Evolutionary conservation across 2,888 invertebrate species (phyloP), one percentile per base, ranked within the genome.

Genomic region (Biston betularia): DNA sequence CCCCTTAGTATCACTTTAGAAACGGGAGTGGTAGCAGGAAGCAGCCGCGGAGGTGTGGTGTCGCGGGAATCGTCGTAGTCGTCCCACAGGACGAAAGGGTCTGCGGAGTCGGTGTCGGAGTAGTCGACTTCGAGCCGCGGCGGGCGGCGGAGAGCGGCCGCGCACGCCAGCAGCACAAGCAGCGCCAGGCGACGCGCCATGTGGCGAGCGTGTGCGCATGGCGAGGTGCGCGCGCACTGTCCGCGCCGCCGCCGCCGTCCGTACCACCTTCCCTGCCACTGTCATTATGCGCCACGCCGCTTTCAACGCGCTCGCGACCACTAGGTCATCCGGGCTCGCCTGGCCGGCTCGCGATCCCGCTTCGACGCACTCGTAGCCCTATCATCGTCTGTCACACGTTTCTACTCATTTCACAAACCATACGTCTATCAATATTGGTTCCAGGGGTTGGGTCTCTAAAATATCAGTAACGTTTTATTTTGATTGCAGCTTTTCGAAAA

Each of bases 141-240:
- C 78, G 85, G 84, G 78, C 80, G 84, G 78, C 80, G 83, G 69
- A 80, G 79, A 71, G 87, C 83, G 75, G 79, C 86, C 84, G 87
- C 86, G 83, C 86, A 88, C 80, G 86, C 90, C 86, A 89, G 85
- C 78, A 90, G 85, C 88, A 83, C 89, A 74, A 89, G 90, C 90
- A 92, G 93, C 93, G 92, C 88, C 92, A 91, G 87, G 89, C 90
- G 92, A 90, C 91, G 93, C 93, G 92, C 92, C 93, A 93, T 93
- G 89, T 82, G 89, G 80, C 84, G 86, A 81, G 83, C 88, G 93
- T 92, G 90, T 92, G 90, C 85, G 90, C 94, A 92, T 94, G 93
- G 87, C 93, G 93, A 88, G 90, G 89, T 89, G 93, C 93, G 88
- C 88, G 90, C 83, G 93, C 92, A 90, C 92, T 92, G 83, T 92